Evolutionary conservation across 2,113 vertebrate genomes (phyloP).

Genomic region (Antennarius striatus): DNA sequence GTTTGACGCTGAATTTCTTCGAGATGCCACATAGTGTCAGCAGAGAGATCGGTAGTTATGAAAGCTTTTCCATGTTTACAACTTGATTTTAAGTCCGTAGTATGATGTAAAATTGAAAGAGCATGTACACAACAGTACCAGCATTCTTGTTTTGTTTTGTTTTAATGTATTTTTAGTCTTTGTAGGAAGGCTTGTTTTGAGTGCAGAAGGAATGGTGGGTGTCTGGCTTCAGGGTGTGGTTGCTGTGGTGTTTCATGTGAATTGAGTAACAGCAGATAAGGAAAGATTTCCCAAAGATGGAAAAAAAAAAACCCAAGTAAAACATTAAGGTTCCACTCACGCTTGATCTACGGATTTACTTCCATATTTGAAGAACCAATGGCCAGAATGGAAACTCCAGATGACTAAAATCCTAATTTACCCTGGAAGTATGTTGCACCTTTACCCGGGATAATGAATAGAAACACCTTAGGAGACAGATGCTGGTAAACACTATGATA

Average conservation of each 20-base stretch:
- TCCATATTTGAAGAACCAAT: too few species aligned
- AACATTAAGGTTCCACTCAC: too few species aligned
- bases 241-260: constrained; percentile 52
- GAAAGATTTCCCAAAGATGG: neutral
- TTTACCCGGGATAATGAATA: neutral
- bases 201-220: neutral
- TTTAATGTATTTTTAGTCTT: constrained; percentile 3
- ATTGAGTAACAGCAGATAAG: constrained; percentile 32
- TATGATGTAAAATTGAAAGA: neutral
- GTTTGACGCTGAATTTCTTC: neutral
- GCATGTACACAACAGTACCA: too few species aligned
- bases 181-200: neutral
- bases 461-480: constrained; percentile 13
- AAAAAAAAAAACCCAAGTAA: neutral
- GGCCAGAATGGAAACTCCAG: too few species aligned
- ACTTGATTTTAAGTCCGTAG: too few species aligned
- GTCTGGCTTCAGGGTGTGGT: constrained; percentile 38
- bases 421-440: neutral
- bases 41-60: neutral
- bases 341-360: too few species aligned
- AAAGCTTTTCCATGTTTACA: too few species aligned
- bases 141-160: neutral
- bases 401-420: too few species aligned
- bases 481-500: neutral
- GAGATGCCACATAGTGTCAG: constrained; percentile 32